phyloP scores from a whole-genome alignment of 2,113 vertebrate species.

The Oryzias curvinotus region DNA sequence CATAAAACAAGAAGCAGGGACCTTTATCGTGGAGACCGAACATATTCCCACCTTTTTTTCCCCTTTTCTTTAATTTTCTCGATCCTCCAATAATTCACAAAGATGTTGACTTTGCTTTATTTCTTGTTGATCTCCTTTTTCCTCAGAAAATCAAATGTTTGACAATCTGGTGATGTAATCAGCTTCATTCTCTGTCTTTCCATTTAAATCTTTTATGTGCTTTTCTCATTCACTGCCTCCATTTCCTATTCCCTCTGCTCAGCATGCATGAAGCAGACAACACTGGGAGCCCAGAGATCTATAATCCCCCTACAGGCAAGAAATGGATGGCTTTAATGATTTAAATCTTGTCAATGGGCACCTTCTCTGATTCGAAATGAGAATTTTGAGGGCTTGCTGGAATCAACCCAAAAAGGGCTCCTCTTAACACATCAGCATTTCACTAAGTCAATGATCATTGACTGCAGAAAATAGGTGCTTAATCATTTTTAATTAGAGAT shows the following conservation, averaged over 20 bases:
- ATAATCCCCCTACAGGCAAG: slow-evolving; percentile 71
- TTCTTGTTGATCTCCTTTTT: slow-evolving; percentile 24
- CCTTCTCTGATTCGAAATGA: slow-evolving; percentile 73
- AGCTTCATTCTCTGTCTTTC: slow-evolving; percentile 30
- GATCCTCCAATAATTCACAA: slow-evolving; percentile 4
- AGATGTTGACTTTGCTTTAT: slow-evolving; percentile 38
- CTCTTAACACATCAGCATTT: slow-evolving; percentile 75
- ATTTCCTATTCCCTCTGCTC: slow-evolving; percentile 57
- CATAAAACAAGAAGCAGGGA: slow-evolving; percentile 16
- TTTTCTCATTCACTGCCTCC: slow-evolving; percentile 53
- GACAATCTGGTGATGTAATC: slow-evolving; percentile 49
- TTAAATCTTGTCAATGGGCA: slow-evolving; percentile 76
- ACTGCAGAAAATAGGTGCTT: slow-evolving; percentile 78
- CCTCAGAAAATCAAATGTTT: slow-evolving; percentile 50
- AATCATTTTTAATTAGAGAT: slow-evolving; percentile 84
- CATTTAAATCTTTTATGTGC: slow-evolving; percentile 53
- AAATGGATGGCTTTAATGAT: slow-evolving; percentile 77
- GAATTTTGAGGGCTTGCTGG: slow-evolving; percentile 75
- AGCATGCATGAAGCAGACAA: slow-evolving; percentile 64
- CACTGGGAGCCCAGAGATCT: slow-evolving; percentile 62
- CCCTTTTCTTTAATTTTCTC: slow-evolving; percentile 27
- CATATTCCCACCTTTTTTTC: too few species aligned
- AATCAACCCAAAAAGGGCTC: slow-evolving; percentile 57
- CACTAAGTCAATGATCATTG: slow-evolving; percentile 77
- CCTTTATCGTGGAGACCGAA: background rate